phyloP scores from a whole-genome alignment of 2,797 vertebrate genomes.

The Parauchenoglanis ngamensis region DNA sequence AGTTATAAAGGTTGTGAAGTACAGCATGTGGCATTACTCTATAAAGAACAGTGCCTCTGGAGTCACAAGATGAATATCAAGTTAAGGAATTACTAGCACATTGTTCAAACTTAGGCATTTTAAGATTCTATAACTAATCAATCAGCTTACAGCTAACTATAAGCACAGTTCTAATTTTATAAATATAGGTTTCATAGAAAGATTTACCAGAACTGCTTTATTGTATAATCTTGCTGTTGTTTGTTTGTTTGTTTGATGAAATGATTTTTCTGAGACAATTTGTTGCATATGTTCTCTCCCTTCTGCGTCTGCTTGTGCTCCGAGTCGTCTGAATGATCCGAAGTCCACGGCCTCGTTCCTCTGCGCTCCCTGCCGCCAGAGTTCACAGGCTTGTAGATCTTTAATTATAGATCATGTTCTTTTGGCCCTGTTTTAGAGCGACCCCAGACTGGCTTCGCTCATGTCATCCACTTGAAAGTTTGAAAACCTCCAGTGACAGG shows the following conservation, averaged over 20 bases:
- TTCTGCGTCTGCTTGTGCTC: constrained; percentile 70
- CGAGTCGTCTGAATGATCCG: constrained; percentile 76
- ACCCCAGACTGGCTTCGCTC: constrained; percentile 94
- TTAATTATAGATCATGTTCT: constrained; percentile 91
- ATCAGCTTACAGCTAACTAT: background rate
- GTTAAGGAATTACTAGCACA: background rate
- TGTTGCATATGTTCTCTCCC: constrained; percentile 8
- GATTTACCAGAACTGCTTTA: background rate
- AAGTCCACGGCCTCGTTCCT: constrained; percentile 69
- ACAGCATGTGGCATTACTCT: background rate
- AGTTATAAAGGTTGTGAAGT: background rate
- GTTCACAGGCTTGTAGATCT: constrained; percentile 85
- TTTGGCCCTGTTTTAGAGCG: constrained; percentile 90
- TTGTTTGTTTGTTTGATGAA: background rate
- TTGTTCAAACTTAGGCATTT: background rate
- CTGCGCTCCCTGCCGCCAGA: constrained; percentile 63
- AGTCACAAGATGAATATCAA: background rate
- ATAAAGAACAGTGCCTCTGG: background rate
- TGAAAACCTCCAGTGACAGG: constrained; percentile 98
- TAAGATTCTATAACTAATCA: background rate
- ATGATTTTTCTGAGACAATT: background rate
- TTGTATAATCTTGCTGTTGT: background rate
- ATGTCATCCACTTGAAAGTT: constrained; percentile 98
- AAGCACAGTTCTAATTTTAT: background rate
- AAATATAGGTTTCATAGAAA: background rate